phyloP scores from a whole-genome alignment of 2,113 vertebrate species.

The Leucoraja erinaceus region DNA sequence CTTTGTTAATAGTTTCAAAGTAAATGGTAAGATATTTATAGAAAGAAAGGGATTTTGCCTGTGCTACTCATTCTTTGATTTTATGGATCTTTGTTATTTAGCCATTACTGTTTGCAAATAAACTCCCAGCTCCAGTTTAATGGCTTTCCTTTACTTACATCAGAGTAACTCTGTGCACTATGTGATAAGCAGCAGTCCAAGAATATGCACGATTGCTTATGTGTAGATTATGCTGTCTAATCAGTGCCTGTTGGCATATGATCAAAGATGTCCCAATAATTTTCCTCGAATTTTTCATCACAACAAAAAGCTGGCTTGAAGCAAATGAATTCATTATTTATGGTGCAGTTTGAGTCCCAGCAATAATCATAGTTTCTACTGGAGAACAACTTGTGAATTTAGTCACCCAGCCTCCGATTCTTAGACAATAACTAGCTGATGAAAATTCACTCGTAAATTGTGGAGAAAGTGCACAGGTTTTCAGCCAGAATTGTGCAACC shows the following conservation, averaged over 20 bases:
- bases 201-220: constrained; percentile 47
- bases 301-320: constrained; percentile 42
- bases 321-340: constrained; percentile 49
- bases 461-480: background rate
- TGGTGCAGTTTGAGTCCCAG: constrained; percentile 50
- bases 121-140: background rate
- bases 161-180: constrained; percentile 44
- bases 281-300: constrained; percentile 45
- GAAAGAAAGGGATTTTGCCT: background rate
- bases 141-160: constrained; percentile 45
- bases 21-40: background rate
- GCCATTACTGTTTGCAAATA: background rate
- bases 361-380: constrained; percentile 44
- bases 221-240: constrained; percentile 46
- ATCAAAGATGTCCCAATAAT: constrained; percentile 37
- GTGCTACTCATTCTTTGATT: background rate
- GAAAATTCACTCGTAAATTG: background rate
- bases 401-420: background rate
- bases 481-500: background rate
- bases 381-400: background rate
- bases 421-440: background rate
- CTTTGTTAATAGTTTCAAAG: background rate
- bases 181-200: constrained; percentile 51
- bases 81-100: constrained; percentile 2
- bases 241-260: constrained; percentile 46